Conservation (phyloP, 2,113 vertebrate species). For the Chloroceryle aenea region DNA sequence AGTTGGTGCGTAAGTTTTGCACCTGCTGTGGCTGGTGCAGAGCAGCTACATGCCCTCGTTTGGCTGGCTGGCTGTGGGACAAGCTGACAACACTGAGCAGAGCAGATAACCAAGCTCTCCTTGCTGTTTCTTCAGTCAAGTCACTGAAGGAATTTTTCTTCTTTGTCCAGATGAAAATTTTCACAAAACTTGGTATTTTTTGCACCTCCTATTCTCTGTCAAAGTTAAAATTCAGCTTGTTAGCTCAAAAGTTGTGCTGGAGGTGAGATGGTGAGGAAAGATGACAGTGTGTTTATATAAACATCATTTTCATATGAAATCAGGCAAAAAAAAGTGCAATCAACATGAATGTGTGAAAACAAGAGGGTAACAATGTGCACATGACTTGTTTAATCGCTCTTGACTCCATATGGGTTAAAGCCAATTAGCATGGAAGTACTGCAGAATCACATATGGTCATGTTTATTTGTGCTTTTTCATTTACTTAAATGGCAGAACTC, state of each 20-base stretch:
- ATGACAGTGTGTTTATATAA: neutral
- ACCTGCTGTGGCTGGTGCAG: neutral
- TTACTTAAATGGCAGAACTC: slow-evolving; percentile 87
- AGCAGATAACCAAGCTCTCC: neutral
- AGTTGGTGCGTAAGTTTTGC: neutral
- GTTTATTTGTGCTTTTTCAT: slow-evolving; percentile 91
- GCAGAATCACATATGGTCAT: slow-evolving; percentile 84
- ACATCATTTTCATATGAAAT: neutral
- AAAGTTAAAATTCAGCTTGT: neutral
- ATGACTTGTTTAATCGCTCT: slow-evolving; percentile 79
- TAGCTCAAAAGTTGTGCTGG: neutral
- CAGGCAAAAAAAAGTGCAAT: neutral
- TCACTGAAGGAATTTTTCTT: neutral
- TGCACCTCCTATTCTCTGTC: neutral
- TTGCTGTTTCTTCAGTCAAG: neutral
- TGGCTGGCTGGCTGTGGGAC: neutral
- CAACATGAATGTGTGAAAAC: slow-evolving; percentile 76
- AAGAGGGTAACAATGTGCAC: slow-evolving; percentile 79
- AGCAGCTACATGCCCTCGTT: neutral
- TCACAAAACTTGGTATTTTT: neutral
- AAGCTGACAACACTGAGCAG: neutral
- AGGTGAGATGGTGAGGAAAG: neutral
- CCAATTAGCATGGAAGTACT: slow-evolving; percentile 87
- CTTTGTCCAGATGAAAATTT: neutral
- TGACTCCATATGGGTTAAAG: slow-evolving; percentile 79